phyloP scores from a whole-genome alignment of 2,113 vertebrate species.

The Penelope pileata region DNA sequence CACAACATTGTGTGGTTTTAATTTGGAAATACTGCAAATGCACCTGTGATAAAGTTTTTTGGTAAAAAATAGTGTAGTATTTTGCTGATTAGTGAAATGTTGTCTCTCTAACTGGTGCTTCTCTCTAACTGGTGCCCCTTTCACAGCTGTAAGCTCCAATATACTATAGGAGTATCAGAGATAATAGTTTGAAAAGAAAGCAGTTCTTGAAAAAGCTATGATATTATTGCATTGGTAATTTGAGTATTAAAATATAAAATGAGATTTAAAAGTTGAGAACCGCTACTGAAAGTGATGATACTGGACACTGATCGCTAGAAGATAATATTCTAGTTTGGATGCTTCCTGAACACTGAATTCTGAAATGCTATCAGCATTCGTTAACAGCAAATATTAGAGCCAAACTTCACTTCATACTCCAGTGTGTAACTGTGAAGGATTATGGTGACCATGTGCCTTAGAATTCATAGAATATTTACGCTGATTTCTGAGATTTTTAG shows the following conservation, averaged over 20 bases:
- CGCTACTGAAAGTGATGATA: not conserved
- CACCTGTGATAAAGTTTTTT: not conserved
- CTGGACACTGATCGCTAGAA: not conserved
- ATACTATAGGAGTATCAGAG: not conserved
- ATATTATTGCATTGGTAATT: not conserved
- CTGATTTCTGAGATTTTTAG: not conserved
- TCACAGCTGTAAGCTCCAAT: not conserved
- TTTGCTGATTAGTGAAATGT: slow-evolving; percentile 27
- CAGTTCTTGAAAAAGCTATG: not conserved
- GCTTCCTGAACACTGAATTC: not conserved
- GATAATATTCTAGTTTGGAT: not conserved
- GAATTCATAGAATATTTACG: not conserved
- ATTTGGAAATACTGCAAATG: slow-evolving; percentile 36
- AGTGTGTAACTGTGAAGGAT: not conserved
- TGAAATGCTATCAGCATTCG: too few relatives aligned
- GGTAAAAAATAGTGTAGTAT: not conserved
- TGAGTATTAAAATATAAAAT: not conserved
- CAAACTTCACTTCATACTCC: not conserved
- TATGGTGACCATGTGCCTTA: not conserved
- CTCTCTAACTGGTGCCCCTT: not conserved
- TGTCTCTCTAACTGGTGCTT: not conserved
- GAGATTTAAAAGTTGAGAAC: not conserved
- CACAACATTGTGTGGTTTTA: slow-evolving; percentile 25
- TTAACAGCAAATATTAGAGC: not conserved
- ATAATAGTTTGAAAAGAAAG: not conserved